phyloP scores from a whole-genome alignment of 2,797 vertebrate genomes.

The Tokudaia muenninki region DNA sequence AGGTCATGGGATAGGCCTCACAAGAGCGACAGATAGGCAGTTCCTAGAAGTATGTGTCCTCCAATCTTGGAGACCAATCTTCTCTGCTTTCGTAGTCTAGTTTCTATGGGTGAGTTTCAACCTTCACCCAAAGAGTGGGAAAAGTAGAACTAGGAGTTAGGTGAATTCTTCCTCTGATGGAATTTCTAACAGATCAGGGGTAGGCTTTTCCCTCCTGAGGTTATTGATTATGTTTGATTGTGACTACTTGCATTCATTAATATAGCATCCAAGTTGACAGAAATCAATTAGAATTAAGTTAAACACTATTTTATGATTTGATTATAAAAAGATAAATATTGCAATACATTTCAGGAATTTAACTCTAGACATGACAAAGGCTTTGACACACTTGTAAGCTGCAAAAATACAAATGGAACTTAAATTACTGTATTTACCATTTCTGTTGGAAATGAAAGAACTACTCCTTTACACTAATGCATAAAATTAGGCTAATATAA shows the following conservation, averaged over 20 bases:
- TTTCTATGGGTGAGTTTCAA: background rate
- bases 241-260: slow-evolving; percentile 17
- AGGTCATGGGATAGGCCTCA: background rate
- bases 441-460: slow-evolving; percentile 31
- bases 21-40: rapidly evolving
- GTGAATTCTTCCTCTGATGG: background rate
- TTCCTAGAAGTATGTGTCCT: background rate
- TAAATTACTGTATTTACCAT: slow-evolving; percentile 43
- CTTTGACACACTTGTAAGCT: background rate
- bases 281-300: slow-evolving; percentile 39
- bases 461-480: background rate
- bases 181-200: background rate
- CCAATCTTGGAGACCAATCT: background rate
- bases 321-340: slow-evolving; percentile 56
- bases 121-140: background rate
- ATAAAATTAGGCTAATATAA: background rate
- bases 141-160: background rate
- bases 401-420: slow-evolving; percentile 67
- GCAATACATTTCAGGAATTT: slow-evolving; percentile 34
- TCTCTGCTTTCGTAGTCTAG: background rate
- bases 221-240: background rate
- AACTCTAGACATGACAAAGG: slow-evolving; percentile 21
- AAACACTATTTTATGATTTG: slow-evolving; percentile 26
- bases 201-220: background rate
- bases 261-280: background rate